These are phyloP conservation scores for Trichechus manatus DNA, from an alignment of 2,113 vertebrate species.

Conservation along the genomic window DNA sequence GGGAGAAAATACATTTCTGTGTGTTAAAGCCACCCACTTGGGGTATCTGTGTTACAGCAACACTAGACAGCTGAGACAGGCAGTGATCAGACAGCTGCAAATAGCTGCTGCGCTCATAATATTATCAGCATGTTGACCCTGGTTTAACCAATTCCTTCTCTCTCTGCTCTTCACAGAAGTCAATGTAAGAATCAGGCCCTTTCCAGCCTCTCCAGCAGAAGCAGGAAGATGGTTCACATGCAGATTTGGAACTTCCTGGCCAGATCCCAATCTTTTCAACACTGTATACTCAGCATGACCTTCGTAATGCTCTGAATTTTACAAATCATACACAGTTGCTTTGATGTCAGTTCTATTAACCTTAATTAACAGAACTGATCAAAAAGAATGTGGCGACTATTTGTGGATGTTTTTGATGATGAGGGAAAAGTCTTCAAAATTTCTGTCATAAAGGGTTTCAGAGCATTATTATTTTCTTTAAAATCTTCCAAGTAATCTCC, in stretches of 20 bases:
- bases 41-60: too few species aligned
- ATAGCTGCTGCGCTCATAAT: neutral
- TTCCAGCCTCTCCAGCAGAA: neutral
- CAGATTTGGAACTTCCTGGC: neutral
- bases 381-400: neutral
- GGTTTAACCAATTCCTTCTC: neutral
- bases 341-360: neutral
- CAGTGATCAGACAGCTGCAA: neutral
- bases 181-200: neutral
- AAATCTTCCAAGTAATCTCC: conserved; percentile 48
- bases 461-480: neutral
- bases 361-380: neutral
- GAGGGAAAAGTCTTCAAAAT: neutral
- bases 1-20: too few species aligned
- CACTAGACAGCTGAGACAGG: too few species aligned
- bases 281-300: neutral
- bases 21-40: too few species aligned
- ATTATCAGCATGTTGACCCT: neutral
- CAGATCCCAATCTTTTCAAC: neutral
- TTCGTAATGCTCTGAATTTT: neutral
- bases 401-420: neutral
- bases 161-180: neutral
- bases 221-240: neutral
- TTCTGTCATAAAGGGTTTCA: neutral
- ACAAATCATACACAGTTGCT: neutral